Evolutionary conservation across 2,113 vertebrate genomes (phyloP).

Genomic region (Sminthopsis crassicaudata): DNA sequence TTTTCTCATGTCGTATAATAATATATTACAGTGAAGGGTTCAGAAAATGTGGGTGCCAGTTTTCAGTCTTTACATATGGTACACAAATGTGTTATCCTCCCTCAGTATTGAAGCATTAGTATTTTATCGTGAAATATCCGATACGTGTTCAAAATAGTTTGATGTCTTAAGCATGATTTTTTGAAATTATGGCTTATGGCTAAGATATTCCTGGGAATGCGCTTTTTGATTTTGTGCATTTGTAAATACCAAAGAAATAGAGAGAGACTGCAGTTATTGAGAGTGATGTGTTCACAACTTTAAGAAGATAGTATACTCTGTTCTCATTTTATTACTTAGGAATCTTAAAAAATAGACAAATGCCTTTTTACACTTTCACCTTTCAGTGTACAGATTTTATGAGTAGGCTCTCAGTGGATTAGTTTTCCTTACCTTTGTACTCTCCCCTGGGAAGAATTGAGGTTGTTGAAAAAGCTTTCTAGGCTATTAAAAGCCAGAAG

Average conservation of each 20-base stretch:
- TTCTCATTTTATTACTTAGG: background rate
- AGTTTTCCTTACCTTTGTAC: constrained; percentile 64
- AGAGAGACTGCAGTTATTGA: background rate
- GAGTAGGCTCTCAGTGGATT: background rate
- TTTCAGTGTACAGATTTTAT: constrained; percentile 12
- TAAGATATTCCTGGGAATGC: background rate
- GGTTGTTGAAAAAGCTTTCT: constrained; percentile 58
- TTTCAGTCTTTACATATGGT: background rate
- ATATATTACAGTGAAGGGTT: background rate
- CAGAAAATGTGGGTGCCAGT: background rate
- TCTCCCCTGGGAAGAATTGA: constrained; percentile 50
- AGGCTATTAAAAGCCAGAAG: constrained; percentile 15
- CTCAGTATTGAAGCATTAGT: background rate
- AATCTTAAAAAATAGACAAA: constrained; percentile 40
- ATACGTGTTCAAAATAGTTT: background rate
- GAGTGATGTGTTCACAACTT: background rate
- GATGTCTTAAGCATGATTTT: background rate
- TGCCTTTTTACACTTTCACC: background rate
- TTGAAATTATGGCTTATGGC: background rate
- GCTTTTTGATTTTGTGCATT: background rate
- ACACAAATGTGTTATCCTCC: background rate
- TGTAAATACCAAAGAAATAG: background rate
- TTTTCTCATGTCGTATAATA: background rate
- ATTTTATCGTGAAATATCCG: background rate
- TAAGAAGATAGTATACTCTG: constrained; percentile 30